phyloP scores from a whole-genome alignment of 53 echinoderm and acorn worm species.

The Luidia sarsii region DNA sequence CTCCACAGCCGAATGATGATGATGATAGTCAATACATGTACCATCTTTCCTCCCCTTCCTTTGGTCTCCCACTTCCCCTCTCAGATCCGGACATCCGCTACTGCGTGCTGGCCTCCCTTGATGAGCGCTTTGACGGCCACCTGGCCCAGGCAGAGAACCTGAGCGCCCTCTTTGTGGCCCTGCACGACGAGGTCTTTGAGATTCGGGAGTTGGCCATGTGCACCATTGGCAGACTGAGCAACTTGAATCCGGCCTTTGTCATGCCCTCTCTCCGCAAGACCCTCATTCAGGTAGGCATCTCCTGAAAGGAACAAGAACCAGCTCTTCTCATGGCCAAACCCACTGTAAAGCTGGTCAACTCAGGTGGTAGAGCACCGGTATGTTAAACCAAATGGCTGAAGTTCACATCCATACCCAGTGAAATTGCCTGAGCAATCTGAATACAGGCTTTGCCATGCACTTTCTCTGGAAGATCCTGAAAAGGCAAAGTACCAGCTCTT shows the following conservation, averaged over 20 bases:
- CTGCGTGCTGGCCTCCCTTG: slow-evolving; percentile 92
- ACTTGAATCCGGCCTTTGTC: slow-evolving; percentile 95
- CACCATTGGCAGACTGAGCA: slow-evolving; percentile 93
- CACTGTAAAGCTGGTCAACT: too few relatives aligned
- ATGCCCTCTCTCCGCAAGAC: slow-evolving; percentile 97
- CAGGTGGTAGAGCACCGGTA: too few relatives aligned
- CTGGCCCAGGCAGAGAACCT: slow-evolving; percentile 97
- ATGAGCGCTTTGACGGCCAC: slow-evolving; percentile 98
- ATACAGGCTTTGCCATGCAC: too few relatives aligned
- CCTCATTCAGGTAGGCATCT: slow-evolving; percentile 80
- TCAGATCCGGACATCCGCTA: slow-evolving; percentile 96
- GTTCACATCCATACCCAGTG: too few relatives aligned
- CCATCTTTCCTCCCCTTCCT: not conserved
- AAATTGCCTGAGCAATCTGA: too few relatives aligned
- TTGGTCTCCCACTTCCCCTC: not conserved
- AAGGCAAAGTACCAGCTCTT: too few relatives aligned
- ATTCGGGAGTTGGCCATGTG: slow-evolving; percentile 98
- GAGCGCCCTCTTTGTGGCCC: slow-evolving; percentile 91
- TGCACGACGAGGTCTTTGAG: slow-evolving; percentile 96
- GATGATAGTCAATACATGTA: not conserved
- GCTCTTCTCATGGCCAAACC: too few relatives aligned
- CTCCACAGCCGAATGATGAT: too few relatives aligned
- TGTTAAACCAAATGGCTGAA: too few relatives aligned
- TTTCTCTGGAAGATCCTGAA: too few relatives aligned
- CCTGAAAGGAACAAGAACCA: too few relatives aligned